These are phyloP conservation scores for Cerceris ruficornis DNA, from an alignment of 2,888 invertebrate species.

Conservation along the genomic window DNA sequence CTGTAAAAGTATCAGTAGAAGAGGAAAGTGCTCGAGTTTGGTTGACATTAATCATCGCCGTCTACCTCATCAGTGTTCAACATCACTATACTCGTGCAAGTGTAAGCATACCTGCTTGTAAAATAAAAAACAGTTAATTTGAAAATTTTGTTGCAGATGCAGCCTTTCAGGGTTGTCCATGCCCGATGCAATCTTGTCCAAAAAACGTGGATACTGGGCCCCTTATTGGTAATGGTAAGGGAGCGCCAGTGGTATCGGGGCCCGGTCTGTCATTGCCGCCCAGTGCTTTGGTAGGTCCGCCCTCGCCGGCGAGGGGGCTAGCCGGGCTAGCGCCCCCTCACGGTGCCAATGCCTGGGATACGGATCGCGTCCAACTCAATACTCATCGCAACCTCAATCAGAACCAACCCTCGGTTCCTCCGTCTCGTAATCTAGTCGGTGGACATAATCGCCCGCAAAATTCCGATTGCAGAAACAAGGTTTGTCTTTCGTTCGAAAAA, in stretches of 20 bases:
- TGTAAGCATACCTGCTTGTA: no score
- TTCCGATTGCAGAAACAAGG: constrained; percentile 75
- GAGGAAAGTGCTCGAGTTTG: no score
- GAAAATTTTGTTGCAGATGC: constrained; percentile 73
- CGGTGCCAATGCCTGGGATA: constrained; percentile 82
- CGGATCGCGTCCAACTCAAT: constrained; percentile 83
- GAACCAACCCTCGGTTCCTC: constrained; percentile 72
- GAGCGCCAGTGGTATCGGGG: constrained; percentile 82
- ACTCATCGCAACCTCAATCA: constrained; percentile 77
- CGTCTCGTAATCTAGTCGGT: constrained; percentile 78
- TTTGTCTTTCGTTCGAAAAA: constrained; percentile 41
- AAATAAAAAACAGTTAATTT: neutral
- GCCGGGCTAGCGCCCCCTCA: constrained; percentile 81
- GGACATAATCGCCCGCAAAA: constrained; percentile 72
- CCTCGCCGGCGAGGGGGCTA: constrained; percentile 84
- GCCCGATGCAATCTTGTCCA: constrained; percentile 97
- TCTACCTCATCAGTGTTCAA: no score
- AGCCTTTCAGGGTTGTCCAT: constrained; percentile 90
- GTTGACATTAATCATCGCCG: no score
- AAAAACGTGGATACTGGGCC: constrained; percentile 99
- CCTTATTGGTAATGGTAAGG: constrained; percentile 98
- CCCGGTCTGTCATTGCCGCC: constrained; percentile 82
- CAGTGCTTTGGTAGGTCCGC: constrained; percentile 82
- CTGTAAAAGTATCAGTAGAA: no score
- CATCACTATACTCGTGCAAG: no score